phyloP scores from a whole-genome alignment of 2,888 invertebrate species.

The Polydrusus tereticollis region DNA sequence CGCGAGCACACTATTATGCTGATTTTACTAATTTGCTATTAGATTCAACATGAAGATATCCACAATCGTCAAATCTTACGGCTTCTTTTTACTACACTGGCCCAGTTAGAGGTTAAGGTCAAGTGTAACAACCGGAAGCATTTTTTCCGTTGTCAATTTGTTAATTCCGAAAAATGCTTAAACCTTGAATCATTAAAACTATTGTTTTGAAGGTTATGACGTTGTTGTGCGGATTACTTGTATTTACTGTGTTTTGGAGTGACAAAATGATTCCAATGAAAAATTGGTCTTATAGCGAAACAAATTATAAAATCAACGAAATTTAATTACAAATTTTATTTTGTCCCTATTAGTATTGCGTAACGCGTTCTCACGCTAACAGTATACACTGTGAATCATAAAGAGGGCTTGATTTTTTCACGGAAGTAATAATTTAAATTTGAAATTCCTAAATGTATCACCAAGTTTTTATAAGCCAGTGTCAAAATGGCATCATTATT shows the following conservation, averaged over 20 bases:
- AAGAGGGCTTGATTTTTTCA: neutral
- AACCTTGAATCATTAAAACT: conserved; percentile 35
- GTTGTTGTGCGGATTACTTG: conserved; percentile 16
- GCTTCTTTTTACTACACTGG: neutral
- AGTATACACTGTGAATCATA: neutral
- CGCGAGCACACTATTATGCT: neutral
- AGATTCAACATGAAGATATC: neutral
- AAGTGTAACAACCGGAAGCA: conserved; percentile 32
- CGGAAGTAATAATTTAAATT: too few species aligned
- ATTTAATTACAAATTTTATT: conserved; percentile 7
- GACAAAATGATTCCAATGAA: conserved; percentile 23
- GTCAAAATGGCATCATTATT: too few species aligned
- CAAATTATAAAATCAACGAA: conserved; percentile 16
- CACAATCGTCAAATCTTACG: neutral
- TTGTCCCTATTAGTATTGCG: neutral
- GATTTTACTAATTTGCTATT: neutral
- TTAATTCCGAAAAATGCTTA: conserved; percentile 30
- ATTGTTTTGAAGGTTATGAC: conserved; percentile 36
- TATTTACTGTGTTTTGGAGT: conserved; percentile 23
- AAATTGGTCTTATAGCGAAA: conserved; percentile 5
- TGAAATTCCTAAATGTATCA: too few species aligned
- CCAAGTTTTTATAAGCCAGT: too few species aligned
- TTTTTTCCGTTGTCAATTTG: conserved; percentile 30
- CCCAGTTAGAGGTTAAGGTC: conserved; percentile 35
- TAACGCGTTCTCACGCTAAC: neutral